Evolutionary conservation across 2,888 invertebrate genomes (phyloP), one percentile per base, ranked within the genome.

Genomic region (Tenthredo distinguenda): DNA sequence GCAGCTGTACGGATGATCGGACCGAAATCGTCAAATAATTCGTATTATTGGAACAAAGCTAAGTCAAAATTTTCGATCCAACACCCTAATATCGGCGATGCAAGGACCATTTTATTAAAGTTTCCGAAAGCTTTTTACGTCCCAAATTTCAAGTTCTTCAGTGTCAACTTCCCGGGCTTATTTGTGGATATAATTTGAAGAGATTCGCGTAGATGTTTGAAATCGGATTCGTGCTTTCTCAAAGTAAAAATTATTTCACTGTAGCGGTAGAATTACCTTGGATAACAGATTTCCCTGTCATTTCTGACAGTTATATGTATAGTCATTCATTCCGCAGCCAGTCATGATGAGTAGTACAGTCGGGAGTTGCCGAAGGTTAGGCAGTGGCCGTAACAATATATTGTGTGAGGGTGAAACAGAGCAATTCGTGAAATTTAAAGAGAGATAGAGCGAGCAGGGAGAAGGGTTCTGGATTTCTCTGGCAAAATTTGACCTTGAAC

Each of bases 401-500:
- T 77, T 34, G 47, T 34, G 31, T 10, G 77, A 18, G 50, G 77
- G 77, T 55, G 31, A n/a, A 77, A 77, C 77, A 18, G 77, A 34
- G 55, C 34, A 55, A 77, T 77, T 55, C 31, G 77, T 31, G 55
- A 77, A 77, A 77, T 77, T 77, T 77, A 77, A 77, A 55, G 50
- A 55, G 77, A 55, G 77, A 77, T 77, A 55, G 47, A 31, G 50
- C 77, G 9, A 62, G 31, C 55, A 31, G 21, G 26, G 21, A 18
- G 31, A 62, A 31, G 31, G 81, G 15, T 81, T 81, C 81, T 37
- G 81, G 62, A 15, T 81, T 58, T 40, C 62, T 37, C 58, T 26
- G 5, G 40, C 7, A 62, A 81, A 26, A 40, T 62, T 50, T 81
- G 58, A 81, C 81, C 81, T 81, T 81, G 81, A 81, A 81, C 81